A percentile compares a stretch with the other conserved stretches of the same genome.
phyloP scores from a whole-genome alignment of 1,140 invertebrate species.

The Amphibalanus amphitrite region DNA sequence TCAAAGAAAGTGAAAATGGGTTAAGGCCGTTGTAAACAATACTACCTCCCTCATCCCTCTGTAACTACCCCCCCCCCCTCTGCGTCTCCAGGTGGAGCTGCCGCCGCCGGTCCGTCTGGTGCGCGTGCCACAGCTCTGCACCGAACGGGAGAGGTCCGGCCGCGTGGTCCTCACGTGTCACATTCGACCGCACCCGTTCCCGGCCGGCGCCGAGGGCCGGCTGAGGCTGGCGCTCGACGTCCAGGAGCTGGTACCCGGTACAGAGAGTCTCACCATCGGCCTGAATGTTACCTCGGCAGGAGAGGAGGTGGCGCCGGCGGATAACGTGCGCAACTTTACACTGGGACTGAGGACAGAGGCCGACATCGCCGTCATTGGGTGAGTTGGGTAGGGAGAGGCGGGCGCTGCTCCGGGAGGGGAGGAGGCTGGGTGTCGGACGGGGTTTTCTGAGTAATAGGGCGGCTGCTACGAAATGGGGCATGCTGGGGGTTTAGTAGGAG shows the following conservation, averaged over 20 bases:
- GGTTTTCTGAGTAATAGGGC: too few species aligned
- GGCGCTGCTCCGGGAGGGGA: too few species aligned
- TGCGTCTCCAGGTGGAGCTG: not conserved
- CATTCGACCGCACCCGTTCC: not conserved
- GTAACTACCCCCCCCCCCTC: too few species aligned
- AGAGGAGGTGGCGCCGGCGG: not conserved
- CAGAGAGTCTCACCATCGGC: not conserved
- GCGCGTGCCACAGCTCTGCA: constrained; percentile 1
- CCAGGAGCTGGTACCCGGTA: not conserved
- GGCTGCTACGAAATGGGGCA: too few species aligned
- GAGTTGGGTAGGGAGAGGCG: too few species aligned
- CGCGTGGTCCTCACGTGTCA: not conserved
- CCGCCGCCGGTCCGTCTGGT: not conserved
- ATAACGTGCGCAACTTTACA: constrained; percentile 1
- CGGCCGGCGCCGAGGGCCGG: not conserved
- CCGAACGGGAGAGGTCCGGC: not conserved
- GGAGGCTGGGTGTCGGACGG: too few species aligned
- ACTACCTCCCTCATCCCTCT: too few species aligned
- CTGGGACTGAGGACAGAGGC: not conserved
- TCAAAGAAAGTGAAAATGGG: too few species aligned
- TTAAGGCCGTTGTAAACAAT: too few species aligned
- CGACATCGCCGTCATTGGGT: not conserved
- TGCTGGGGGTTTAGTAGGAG: too few species aligned
- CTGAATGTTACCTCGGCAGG: not conserved
- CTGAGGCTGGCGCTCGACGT: constrained; percentile 2